Evolutionary conservation across 2,888 invertebrate genomes (phyloP), one percentile per base, ranked within the genome.

Genomic region (Pemphredon lugubris): DNA sequence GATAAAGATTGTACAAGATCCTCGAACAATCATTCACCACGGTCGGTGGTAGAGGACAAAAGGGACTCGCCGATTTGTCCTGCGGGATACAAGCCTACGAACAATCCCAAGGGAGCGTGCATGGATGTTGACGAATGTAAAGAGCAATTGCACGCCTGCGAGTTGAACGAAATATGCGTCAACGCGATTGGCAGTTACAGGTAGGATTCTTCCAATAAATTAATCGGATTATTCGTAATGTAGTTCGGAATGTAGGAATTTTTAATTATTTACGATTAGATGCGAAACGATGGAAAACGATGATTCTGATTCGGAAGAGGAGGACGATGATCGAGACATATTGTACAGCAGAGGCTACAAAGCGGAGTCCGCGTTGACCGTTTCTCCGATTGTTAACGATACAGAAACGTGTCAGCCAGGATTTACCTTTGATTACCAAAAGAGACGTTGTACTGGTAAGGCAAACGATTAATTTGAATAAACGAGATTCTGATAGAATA

Each of bases 121-220:
- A 87, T 90, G 88, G 95, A 95, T 82, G 90, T 94, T 16, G 93
- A 95, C 87, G 95, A 95, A 85, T 95, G 95, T 79, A 77, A 88
- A 0, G 92, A 92, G 67, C 90, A 91, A 0, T 55, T 81, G 34
- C 90, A 92, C 77, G 80, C 83, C 21, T 86, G 86, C 47, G 64
- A 68, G 1, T 2, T 55, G 0, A 37, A 61, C 3, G 85, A 83
- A 26, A 74, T 68, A 51, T 92, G 92, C 80, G 73, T 88, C 32
- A 92, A 92, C 76, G 86, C 86, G 11, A 80, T 88, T 2, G 92
- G 92, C 14, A 88, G 89, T 47, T 92, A 89, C 79, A 84, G 85
- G 44, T 92, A 91, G 3, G 63, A 55, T 44, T 26, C 3, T 34
- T 16, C 18, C 0, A 9, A 34, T 16, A 34, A 7, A 50, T 11